A percentile compares a stretch with the other conserved stretches of the same genome.
phyloP scores from a whole-genome alignment of 1,140 invertebrate genomes.

The roundworm (Caenorhabditis elegans) region DNA sequence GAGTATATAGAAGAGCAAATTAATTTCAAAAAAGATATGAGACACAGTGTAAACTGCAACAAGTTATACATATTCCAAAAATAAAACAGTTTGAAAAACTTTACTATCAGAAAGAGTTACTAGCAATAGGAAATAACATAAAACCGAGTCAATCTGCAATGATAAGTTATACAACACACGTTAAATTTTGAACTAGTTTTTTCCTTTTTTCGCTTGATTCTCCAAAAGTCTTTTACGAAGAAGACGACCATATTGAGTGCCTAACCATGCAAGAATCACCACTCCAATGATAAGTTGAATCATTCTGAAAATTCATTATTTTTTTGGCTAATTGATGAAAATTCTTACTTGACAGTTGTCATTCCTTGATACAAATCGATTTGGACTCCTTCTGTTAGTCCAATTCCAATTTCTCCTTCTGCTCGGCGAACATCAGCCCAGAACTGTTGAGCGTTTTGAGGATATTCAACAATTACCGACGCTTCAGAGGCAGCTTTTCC shows the following conservation, averaged over 20 bases:
- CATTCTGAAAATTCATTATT: conserved; percentile 1
- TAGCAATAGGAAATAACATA: no score
- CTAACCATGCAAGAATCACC: conserved; percentile 32
- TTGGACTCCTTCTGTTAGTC: conserved; percentile 12
- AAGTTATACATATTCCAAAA: not conserved
- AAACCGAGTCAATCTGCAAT: no score
- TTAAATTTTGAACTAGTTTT: not conserved
- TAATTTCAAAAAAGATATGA: no score
- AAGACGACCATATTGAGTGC: conserved; percentile 35
- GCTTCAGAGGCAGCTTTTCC: not conserved
- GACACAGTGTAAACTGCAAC: not conserved
- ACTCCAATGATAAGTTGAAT: conserved; percentile 34
- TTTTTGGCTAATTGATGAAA: not conserved
- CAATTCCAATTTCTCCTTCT: conserved; percentile 33
- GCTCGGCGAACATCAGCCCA: conserved; percentile 33
- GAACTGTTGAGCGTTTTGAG: conserved; percentile 31
- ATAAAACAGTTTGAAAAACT: not conserved
- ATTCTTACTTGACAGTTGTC: conserved; percentile 2
- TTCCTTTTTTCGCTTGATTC: not conserved
- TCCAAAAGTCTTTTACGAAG: conserved; percentile 27
- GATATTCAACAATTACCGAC: conserved; percentile 24
- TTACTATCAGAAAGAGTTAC: no score
- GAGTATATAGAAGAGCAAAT: no score
- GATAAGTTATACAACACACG: no score
- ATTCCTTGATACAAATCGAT: conserved; percentile 38